Evolutionary conservation across 1,140 invertebrate species (phyloP).

Genomic region (Euura lappo): DNA sequence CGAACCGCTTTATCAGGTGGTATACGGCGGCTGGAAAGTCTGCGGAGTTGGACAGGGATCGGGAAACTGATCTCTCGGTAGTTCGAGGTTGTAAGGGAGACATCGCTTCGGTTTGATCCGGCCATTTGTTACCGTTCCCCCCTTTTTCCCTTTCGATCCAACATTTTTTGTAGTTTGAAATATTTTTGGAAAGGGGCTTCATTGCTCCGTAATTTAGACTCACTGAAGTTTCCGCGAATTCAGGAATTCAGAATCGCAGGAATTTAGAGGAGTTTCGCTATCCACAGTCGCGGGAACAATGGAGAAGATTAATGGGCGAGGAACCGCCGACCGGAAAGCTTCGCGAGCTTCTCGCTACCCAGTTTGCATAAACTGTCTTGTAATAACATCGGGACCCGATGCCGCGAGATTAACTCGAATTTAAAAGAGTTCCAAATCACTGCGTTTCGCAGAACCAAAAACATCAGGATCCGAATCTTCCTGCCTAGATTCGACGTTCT

Average conservation of each 20-base stretch:
- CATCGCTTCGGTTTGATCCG: too few species aligned
- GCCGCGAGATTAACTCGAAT: constrained; percentile 14
- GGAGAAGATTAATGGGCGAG: constrained; percentile 44
- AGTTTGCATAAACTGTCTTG: constrained; percentile 40
- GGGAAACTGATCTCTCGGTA: not conserved
- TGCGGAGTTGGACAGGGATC: not conserved
- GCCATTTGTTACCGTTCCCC: too few species aligned
- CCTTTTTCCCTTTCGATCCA: too few species aligned
- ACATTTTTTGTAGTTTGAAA: too few species aligned
- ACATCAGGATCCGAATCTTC: too few species aligned
- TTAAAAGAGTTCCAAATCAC: constrained; percentile 18
- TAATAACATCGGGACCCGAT: constrained; percentile 29
- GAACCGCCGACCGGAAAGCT: not conserved
- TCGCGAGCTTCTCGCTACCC: not conserved
- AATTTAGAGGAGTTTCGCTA: constrained; percentile 35
- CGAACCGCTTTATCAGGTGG: too few species aligned
- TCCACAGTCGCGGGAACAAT: constrained; percentile 34
- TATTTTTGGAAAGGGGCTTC: too few species aligned
- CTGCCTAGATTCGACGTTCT: too few species aligned
- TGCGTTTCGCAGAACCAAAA: constrained; percentile 7
- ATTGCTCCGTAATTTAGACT: too few species aligned
- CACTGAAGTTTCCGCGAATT: not conserved
- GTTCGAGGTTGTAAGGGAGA: too few species aligned
- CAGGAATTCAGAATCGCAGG: not conserved
- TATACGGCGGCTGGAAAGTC: too few species aligned